A percentile compares a stretch with the other conserved stretches of the same genome.
These are phyloP conservation scores for Colinus virginianus DNA, from an alignment of 2,113 vertebrate species.

Conservation along the genomic window DNA sequence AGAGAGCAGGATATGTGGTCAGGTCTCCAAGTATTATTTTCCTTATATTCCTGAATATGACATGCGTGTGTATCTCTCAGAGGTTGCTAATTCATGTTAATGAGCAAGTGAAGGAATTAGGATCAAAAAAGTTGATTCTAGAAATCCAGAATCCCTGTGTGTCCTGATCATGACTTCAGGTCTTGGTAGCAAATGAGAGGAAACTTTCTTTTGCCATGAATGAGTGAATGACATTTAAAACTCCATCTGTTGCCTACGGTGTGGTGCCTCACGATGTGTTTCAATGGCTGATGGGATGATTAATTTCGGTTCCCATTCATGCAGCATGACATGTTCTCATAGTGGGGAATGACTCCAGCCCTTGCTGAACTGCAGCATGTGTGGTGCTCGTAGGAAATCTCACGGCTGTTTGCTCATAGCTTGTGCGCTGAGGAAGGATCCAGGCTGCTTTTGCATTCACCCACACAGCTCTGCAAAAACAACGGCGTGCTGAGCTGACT, in stretches of 20 bases:
- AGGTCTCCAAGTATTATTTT: not conserved
- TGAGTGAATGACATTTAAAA: conserved; percentile 61
- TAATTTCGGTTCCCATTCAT: conserved; percentile 64
- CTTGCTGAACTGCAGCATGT: not conserved
- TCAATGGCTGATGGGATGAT: conserved; percentile 47
- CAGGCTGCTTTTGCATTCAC: not conserved
- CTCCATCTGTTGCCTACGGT: conserved; percentile 56
- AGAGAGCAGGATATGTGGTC: not conserved
- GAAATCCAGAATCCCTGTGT: not conserved
- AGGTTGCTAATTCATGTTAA: not conserved
- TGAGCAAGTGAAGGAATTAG: not conserved
- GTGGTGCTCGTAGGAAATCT: conserved; percentile 12
- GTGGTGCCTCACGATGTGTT: not conserved
- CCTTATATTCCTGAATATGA: accelerated
- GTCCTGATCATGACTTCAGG: not conserved
- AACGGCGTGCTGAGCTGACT: not conserved
- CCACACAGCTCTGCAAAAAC: not conserved
- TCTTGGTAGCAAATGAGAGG: not conserved
- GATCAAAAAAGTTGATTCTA: not conserved
- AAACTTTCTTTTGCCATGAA: not conserved
- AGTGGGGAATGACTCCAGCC: conserved; percentile 15
- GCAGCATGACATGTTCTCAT: not conserved
- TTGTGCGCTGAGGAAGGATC: not conserved
- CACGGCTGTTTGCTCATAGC: not conserved
- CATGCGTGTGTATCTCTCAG: not conserved